Conservation (phyloP, 2,888 invertebrate genomes). For the Pandemis corylana region DNA sequence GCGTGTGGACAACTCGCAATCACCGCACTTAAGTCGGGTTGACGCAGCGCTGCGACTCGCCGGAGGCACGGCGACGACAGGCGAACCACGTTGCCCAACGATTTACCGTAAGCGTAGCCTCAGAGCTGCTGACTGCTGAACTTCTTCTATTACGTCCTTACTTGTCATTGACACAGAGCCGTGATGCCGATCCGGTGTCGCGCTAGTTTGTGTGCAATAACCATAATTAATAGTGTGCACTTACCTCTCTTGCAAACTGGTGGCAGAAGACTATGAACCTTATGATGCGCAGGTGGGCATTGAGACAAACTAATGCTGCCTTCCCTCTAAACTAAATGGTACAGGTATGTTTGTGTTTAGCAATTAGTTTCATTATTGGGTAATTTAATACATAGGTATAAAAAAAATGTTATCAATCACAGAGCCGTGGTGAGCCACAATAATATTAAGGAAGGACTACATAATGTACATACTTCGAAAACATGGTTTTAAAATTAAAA, state of each 20-base stretch:
- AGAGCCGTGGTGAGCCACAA: background rate
- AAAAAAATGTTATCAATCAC: slow-evolving; percentile 1
- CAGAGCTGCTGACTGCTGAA: too few relatives aligned
- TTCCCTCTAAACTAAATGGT: background rate
- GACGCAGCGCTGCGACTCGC: too few relatives aligned
- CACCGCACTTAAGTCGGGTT: too few relatives aligned
- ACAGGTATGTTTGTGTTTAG: background rate
- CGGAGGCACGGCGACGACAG: too few relatives aligned
- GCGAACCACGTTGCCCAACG: too few relatives aligned
- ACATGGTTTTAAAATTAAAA: background rate
- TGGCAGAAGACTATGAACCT: background rate
- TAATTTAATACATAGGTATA: background rate
- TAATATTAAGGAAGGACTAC: background rate
- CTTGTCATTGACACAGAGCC: too few relatives aligned
- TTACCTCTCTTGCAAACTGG: slow-evolving; percentile 1
- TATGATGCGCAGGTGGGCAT: background rate
- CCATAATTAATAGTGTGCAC: background rate
- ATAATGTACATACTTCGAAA: background rate
- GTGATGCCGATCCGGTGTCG: too few relatives aligned
- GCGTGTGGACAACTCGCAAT: too few relatives aligned
- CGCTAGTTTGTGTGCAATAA: too few relatives aligned
- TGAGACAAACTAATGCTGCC: background rate
- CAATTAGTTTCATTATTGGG: slow-evolving; percentile 6
- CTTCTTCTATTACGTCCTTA: too few relatives aligned
- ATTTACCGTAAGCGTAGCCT: too few relatives aligned